phyloP scores from a whole-genome alignment of 2,113 vertebrate species.

The Mus pahari region DNA sequence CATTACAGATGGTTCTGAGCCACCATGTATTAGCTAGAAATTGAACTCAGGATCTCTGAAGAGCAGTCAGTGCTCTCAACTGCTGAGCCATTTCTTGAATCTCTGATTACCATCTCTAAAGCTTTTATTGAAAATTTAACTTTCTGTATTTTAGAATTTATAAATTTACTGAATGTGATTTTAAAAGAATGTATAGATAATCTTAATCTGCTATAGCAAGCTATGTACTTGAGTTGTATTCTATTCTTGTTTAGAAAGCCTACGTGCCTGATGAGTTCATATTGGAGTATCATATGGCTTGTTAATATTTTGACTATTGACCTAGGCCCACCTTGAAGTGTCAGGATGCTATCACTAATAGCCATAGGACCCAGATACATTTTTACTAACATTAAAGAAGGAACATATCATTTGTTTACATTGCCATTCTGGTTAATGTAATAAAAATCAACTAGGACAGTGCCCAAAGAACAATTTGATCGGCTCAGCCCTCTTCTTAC shows the following conservation, averaged over 20 bases:
- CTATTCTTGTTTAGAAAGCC: background rate
- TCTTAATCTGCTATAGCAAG: background rate
- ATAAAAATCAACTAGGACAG: background rate
- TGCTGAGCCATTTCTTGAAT: too few species aligned
- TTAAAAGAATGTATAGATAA: background rate
- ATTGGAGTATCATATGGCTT: background rate
- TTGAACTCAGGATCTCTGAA: too few species aligned
- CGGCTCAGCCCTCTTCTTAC: background rate
- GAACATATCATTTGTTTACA: background rate
- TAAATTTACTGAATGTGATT: background rate
- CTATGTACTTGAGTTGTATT: background rate
- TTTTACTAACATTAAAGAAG: background rate
- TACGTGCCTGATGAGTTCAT: background rate
- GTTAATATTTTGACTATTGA: background rate
- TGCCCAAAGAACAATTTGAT: background rate
- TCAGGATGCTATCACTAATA: background rate
- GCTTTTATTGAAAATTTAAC: background rate
- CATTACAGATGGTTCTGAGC: too few species aligned
- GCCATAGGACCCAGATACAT: background rate
- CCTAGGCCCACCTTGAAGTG: background rate
- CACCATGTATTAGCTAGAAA: too few species aligned
- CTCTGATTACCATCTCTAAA: background rate
- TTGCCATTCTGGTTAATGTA: background rate
- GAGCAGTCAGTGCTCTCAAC: too few species aligned
- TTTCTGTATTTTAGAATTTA: background rate